Conservation (phyloP, 2,113 vertebrate species). For the Nerophis lumbriciformis region DNA sequence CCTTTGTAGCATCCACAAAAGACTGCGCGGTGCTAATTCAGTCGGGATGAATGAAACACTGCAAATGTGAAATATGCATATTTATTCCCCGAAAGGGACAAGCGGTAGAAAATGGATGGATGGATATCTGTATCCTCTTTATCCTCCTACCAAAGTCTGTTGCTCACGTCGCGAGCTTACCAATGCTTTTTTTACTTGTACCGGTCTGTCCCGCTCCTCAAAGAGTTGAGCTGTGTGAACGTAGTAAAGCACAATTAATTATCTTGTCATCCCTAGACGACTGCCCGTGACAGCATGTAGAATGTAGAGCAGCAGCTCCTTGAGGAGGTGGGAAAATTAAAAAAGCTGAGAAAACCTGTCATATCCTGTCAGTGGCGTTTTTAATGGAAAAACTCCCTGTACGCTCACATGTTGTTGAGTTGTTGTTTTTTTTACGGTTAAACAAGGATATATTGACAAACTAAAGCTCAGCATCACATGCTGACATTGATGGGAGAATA, state of each 20-base stretch:
- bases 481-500: conserved; percentile 25
- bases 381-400: conserved; percentile 40
- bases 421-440: conserved; percentile 6
- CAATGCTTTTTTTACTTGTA: conserved; percentile 14
- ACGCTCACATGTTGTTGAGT: not conserved
- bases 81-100: too few relatives aligned
- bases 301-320: conserved; percentile 50
- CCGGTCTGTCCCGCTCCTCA: conserved; percentile 24
- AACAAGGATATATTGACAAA: conserved; percentile 12
- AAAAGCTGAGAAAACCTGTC: conserved; percentile 49
- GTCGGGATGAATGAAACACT: too few relatives aligned
- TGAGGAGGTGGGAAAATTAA: conserved; percentile 58
- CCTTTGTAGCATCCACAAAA: too few relatives aligned
- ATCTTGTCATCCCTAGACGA: conserved; percentile 59
- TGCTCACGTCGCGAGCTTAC: too few relatives aligned
- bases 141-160: too few relatives aligned
- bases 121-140: too few relatives aligned
- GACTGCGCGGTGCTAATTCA: too few relatives aligned
- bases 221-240: conserved; percentile 31
- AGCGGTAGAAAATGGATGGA: too few relatives aligned
- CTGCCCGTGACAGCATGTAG: conserved; percentile 55
- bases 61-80: too few relatives aligned
- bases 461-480: conserved; percentile 21
- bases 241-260: conserved; percentile 60
- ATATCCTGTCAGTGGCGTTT: conserved; percentile 41